These are phyloP conservation scores for Agonopterix subpropinquella DNA, from an alignment of 2,888 invertebrate species.

Conservation along the genomic window DNA sequence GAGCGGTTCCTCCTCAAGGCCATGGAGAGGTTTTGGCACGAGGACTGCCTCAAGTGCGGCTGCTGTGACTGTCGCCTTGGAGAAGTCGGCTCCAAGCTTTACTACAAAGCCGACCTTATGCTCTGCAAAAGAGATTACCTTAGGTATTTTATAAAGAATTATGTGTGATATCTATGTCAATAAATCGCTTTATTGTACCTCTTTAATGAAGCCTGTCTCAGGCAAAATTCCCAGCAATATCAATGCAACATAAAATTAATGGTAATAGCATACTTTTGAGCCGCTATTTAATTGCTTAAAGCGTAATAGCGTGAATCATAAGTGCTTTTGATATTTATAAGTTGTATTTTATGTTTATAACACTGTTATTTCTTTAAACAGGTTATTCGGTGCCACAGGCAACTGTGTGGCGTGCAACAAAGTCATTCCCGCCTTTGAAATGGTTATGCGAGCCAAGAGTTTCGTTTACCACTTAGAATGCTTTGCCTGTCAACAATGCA, in stretches of 20 bases:
- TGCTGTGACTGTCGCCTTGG: constrained; percentile 96
- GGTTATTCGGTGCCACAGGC: constrained; percentile 93
- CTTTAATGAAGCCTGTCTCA: not conserved
- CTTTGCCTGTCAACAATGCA: constrained; percentile 96
- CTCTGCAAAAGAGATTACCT: constrained; percentile 94
- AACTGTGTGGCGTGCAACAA: constrained; percentile 95
- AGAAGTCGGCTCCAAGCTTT: constrained; percentile 93
- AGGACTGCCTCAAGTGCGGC: constrained; percentile 94
- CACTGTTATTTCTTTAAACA: constrained; percentile 56
- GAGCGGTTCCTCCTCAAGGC: constrained; percentile 90
- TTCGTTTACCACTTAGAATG: constrained; percentile 96
- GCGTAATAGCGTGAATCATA: constrained; percentile 34
- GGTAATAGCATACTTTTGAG: constrained; percentile 6
- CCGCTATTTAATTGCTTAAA: constrained; percentile 11
- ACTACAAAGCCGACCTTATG: constrained; percentile 93
- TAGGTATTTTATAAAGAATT: constrained; percentile 75
- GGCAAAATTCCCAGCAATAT: not conserved
- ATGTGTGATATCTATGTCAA: not conserved
- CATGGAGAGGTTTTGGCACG: constrained; percentile 94
- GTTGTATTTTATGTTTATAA: constrained; percentile 38
- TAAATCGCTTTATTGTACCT: not conserved
- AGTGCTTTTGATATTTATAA: constrained; percentile 38
- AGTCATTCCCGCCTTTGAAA: constrained; percentile 95
- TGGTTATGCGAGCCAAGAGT: constrained; percentile 95
- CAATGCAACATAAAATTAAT: constrained; percentile 3